Base-by-base conservation (phyloP, 1,140 invertebrate genomes). In the Trypoxylus dichotomus region DNA sequence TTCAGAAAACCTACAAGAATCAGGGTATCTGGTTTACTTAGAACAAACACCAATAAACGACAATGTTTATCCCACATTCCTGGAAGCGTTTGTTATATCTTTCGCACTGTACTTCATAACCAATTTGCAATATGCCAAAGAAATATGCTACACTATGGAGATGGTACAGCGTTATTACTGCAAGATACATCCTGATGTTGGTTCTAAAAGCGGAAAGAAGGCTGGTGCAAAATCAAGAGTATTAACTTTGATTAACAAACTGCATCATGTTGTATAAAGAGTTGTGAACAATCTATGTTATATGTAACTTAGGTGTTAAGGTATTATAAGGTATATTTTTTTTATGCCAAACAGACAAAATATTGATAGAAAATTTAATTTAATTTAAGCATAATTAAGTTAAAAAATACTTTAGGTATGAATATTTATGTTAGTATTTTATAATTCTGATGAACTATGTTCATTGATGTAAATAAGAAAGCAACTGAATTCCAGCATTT, bases 71-170 rank as follows among this genome's bases (percentile, higher is more conserved):
- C 24, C 10, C 7, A n/a, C 13, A 15, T 74, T 74, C 27, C n/a
- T 74, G n/a, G 72, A 37, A 74, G 72, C 72, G 3, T 74, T 74
- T 42, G 41, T 24, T 8, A 41, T 74, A 42, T 37, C 32, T 8
- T 74, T 74, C 27, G 72, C 72, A n/a, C 27, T 74, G 19, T 74
- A 74, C 19, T 74, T 74, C 29, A 74, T 41, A 25, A 25, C 27
- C 13, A 74, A 74, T 32, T 43, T 74, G 10, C 32, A 74, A 41
- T 74, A 74, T 15, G 27, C 72, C 15, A 74, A 74, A 21, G 72
- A 74, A n/a, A 19, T 74, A 24, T 74, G 19, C 15, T 25, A 19
- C 19, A 41, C 37, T 1, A 41, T 74, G 29, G 72, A 74, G 41
- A 21, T 74, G 29, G 32, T 74, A 21, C 72, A 74, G 15, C 29